phyloP scores from a whole-genome alignment of 2,113 vertebrate species.

The Pluvialis apricaria region DNA sequence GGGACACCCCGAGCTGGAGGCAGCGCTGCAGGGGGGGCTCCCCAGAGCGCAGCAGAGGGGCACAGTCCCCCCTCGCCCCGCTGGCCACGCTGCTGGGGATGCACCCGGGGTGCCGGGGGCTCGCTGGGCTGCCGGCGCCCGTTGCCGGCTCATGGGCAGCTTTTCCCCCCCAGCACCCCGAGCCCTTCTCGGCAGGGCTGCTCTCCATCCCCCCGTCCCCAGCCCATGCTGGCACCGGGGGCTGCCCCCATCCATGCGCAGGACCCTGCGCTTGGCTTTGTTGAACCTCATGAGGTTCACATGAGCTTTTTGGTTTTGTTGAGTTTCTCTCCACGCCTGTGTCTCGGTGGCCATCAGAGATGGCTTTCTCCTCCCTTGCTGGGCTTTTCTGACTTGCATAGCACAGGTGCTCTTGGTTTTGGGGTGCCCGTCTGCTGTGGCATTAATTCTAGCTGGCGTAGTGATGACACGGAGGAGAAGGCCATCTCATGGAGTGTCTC shows the following conservation, averaged over 20 bases:
- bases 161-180: background rate
- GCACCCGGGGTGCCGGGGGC: too few species aligned
- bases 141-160: fast-evolving
- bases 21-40: too few species aligned
- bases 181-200: too few species aligned
- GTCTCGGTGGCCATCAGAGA: background rate
- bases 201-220: background rate
- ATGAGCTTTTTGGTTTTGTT: too few species aligned
- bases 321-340: too few species aligned
- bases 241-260: fast-evolving
- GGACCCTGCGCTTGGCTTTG: background rate
- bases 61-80: too few species aligned
- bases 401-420: background rate
- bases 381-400: background rate
- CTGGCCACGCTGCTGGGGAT: too few species aligned
- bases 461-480: fast-evolving
- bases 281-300: background rate
- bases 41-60: too few species aligned
- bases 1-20: background rate
- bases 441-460: fast-evolving
- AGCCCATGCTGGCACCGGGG: too few species aligned
- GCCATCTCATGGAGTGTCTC: fast-evolving
- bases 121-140: background rate
- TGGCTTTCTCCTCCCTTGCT: background rate
- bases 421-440: background rate